Evolutionary conservation across 1,140 invertebrate genomes (phyloP), one percentile per base, ranked within the genome.

Genomic region (Cotesia vestalis): DNA sequence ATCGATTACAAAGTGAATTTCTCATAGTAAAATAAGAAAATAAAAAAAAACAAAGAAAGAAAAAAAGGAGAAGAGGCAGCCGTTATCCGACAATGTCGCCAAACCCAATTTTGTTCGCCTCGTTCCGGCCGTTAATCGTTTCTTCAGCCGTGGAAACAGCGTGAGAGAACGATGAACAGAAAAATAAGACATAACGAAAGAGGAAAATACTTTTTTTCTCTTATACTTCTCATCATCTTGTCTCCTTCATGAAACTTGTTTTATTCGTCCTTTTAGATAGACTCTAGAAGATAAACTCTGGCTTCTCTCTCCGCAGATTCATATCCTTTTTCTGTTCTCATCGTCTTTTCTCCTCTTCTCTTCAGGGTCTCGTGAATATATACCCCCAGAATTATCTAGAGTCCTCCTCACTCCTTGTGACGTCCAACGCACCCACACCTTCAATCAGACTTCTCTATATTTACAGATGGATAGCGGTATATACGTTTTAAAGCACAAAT

Each of bases 401-500:
- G 61, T 63, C 3, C 14, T 63, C 36, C 36, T 14, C 1, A 34
- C 14, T 63, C 36, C 36, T 14, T 46, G 40, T 46, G 40, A 9
- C 12, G 34, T 9, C 61, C 40, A 27, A 40, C 66, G 14, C 9
- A 9, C 5, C 27, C 53, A 64, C 69, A 53, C 75, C 79, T 79
- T 80, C 78, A 80, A 80, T 80, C 79, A 78, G 72, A 59, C 78
- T n/a, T n/a, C 73, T 80, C 78, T 78, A 80, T 80, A 80, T 80
- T 80, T 80, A 46, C 40, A 11, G 40, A 80, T 80, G 76, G 73
- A 70, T 70, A 51, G 74, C 20, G 53, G 51, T 71, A 69, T 59
- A 72, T 76, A 61, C 57, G 53, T 73, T 75, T 71, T 55, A 6
- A 46, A 46, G 70, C 66, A 76, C 74, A 78, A 78, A 77, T 78